These are phyloP conservation scores for Conops quadrifasciatus DNA, from an alignment of 2,888 invertebrate genomes.

Conservation along the genomic window DNA sequence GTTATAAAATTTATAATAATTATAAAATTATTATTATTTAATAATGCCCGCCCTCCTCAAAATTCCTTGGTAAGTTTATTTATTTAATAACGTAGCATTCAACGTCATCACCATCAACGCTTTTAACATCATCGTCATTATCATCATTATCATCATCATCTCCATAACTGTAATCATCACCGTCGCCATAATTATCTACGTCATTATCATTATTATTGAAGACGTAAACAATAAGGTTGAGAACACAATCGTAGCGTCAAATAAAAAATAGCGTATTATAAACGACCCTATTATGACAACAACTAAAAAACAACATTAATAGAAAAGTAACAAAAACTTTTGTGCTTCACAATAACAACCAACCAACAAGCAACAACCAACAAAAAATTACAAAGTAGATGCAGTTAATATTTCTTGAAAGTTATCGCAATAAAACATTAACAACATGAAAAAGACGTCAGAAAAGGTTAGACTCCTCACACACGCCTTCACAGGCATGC, in stretches of 20 bases:
- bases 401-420: constrained; percentile 10
- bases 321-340: background rate
- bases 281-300: background rate
- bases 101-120: too few relatives aligned
- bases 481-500: background rate
- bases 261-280: background rate
- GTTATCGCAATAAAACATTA: background rate
- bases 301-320: background rate
- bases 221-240: background rate
- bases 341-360: too few relatives aligned
- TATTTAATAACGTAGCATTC: too few relatives aligned
- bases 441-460: background rate
- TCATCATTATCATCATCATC: too few relatives aligned
- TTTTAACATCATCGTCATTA: too few relatives aligned
- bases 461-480: background rate
- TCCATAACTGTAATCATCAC: too few relatives aligned
- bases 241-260: background rate
- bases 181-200: too few relatives aligned
- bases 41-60: too few relatives aligned
- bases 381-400: background rate
- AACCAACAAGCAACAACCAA: background rate
- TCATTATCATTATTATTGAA: background rate
- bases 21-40: too few relatives aligned
- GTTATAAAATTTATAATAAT: too few relatives aligned
- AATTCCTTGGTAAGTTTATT: too few relatives aligned